Percentiles rank a stretch among this genome's conserved stretches.
Evolutionary conservation across 2,888 invertebrate genomes (phyloP).

Genomic region (Protonemura montana): DNA sequence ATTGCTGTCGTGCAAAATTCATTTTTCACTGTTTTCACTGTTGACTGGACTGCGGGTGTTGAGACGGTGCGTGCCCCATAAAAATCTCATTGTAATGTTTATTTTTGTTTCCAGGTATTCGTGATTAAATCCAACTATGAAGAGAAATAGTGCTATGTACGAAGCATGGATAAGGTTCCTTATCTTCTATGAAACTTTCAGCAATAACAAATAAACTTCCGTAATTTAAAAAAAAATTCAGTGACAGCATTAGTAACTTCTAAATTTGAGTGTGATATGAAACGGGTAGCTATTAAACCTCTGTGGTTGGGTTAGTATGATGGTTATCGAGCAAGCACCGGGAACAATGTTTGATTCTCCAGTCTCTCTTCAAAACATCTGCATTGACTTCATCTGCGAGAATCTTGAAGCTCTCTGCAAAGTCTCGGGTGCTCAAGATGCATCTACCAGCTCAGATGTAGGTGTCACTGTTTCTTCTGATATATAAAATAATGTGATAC

Average conservation of each 20-base stretch:
- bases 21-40: too few species aligned
- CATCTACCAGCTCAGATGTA: background rate
- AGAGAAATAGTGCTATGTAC: background rate
- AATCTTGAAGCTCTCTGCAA: conserved; percentile 66
- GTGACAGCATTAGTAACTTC: background rate
- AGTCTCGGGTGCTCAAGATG: background rate
- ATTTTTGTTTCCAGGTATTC: too few species aligned
- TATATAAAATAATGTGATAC: too few species aligned
- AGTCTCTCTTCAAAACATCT: conserved; percentile 67
- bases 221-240: background rate
- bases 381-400: conserved; percentile 70
- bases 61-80: too few species aligned
- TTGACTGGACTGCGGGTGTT: too few species aligned
- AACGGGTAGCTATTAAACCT: too few species aligned
- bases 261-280: background rate
- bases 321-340: background rate
- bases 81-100: too few species aligned
- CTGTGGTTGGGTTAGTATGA: too few species aligned
- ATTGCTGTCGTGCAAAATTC: too few species aligned
- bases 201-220: background rate
- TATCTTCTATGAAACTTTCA: background rate
- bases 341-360: conserved; percentile 69
- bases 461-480: too few species aligned
- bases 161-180: background rate
- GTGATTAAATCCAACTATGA: background rate